Evolutionary conservation across 2,113 vertebrate species (phyloP).

Genomic region (Eclectus roratus): DNA sequence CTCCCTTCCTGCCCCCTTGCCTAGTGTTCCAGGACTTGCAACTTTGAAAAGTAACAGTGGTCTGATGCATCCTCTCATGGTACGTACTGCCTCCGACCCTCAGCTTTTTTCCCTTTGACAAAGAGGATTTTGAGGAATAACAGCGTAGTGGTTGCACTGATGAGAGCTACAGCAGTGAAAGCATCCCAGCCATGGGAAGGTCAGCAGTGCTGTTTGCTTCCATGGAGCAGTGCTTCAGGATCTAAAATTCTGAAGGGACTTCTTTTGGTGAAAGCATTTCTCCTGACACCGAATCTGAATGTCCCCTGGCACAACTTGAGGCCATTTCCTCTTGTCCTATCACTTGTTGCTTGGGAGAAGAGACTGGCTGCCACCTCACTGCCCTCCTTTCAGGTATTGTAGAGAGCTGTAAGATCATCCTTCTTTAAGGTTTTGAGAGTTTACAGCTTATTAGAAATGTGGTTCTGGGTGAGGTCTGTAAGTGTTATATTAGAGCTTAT

Average conservation of each 20-base stretch:
- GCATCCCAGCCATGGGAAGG: accelerated
- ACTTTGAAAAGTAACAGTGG: neutral
- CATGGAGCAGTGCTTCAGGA: neutral
- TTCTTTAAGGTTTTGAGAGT: neutral
- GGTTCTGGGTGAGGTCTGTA: neutral
- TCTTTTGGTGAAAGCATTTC: neutral
- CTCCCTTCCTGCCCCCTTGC: neutral
- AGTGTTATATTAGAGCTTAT: neutral
- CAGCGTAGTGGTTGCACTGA: neutral
- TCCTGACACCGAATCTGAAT: neutral
- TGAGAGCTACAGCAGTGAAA: too few relatives aligned
- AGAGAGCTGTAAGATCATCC: neutral
- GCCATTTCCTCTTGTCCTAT: neutral
- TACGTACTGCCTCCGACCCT: neutral
- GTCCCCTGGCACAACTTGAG: neutral
- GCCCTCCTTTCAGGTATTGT: neutral
- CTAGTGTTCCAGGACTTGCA: neutral
- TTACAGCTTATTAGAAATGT: neutral
- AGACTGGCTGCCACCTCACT: neutral
- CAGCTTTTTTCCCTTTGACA: neutral
- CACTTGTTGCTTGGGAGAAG: neutral
- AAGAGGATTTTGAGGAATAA: neutral
- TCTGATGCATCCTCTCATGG: neutral
- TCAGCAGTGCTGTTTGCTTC: neutral
- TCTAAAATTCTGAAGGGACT: neutral